phyloP scores from a whole-genome alignment of 2,797 vertebrate species.

The Mormyrops attenuatus region DNA sequence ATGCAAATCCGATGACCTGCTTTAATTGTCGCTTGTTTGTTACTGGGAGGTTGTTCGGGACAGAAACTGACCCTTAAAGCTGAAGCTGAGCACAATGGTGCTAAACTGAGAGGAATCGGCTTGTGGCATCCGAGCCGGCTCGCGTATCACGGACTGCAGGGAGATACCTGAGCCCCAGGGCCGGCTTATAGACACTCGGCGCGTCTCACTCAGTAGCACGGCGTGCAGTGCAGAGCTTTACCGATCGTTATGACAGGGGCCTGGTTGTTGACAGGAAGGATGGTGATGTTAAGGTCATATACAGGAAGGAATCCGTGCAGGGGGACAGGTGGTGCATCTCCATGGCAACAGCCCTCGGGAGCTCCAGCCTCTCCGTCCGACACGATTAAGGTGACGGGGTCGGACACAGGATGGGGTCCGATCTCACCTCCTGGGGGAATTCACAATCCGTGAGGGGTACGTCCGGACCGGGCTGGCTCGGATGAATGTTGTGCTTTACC shows the following conservation, averaged over 20 bases:
- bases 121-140: not conserved
- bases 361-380: constrained; percentile 56
- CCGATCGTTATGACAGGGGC: constrained; percentile 45
- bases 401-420: constrained; percentile 40
- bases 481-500: not conserved
- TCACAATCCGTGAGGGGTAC: not conserved
- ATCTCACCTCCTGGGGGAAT: constrained; percentile 58
- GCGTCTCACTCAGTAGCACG: not conserved
- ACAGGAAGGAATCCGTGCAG: constrained; percentile 59
- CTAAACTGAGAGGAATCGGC: not conserved
- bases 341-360: constrained; percentile 52
- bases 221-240: constrained; percentile 28
- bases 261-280: constrained; percentile 61
- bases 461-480: not conserved
- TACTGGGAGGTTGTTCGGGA: constrained; percentile 40
- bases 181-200: not conserved
- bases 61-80: constrained; percentile 15
- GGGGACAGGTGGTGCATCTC: constrained; percentile 48
- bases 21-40: constrained; percentile 12
- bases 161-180: not conserved
- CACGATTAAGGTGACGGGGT: constrained; percentile 61
- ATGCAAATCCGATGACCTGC: not conserved
- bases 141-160: not conserved
- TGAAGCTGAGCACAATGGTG: constrained; percentile 15
- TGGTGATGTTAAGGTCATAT: constrained; percentile 61